Evolutionary conservation across 2,113 vertebrate genomes (phyloP).

Genomic region (Trogon melanurus): DNA sequence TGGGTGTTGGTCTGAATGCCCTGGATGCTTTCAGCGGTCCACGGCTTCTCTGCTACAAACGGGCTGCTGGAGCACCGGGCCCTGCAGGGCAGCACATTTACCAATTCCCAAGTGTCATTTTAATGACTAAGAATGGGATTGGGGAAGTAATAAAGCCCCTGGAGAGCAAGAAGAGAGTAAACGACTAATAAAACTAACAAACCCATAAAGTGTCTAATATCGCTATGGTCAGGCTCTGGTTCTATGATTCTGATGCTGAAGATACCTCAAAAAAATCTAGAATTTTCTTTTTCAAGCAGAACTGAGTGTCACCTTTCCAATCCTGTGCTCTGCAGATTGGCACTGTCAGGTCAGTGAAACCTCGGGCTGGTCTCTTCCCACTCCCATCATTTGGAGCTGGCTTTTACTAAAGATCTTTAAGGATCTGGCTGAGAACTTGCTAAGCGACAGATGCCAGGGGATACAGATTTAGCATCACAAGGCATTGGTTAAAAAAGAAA

Average conservation of each 20-base stretch:
- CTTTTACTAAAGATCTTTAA: not conserved
- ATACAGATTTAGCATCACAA: not conserved
- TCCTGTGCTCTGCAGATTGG: rapidly evolving
- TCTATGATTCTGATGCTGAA: not conserved
- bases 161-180: not conserved
- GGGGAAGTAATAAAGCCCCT: not conserved
- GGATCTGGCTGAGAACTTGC: not conserved
- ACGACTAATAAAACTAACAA: not conserved
- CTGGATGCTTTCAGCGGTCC: not conserved
- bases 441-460: not conserved
- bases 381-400: rapidly evolving
- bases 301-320: not conserved
- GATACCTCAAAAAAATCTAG: not conserved
- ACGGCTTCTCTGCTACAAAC: not conserved
- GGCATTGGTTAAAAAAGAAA: not conserved
- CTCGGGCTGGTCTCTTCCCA: not conserved
- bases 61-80: not conserved
- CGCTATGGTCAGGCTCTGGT: not conserved
- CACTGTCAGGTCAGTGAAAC: not conserved
- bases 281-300: not conserved
- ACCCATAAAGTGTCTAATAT: rapidly evolving
- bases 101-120: not conserved
- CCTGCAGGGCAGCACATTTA: not conserved
- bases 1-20: not conserved
- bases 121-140: too few species aligned